These are phyloP conservation scores for Drosophila quinaria DNA, from an alignment of 2,888 invertebrate genomes.

Conservation along the genomic window DNA sequence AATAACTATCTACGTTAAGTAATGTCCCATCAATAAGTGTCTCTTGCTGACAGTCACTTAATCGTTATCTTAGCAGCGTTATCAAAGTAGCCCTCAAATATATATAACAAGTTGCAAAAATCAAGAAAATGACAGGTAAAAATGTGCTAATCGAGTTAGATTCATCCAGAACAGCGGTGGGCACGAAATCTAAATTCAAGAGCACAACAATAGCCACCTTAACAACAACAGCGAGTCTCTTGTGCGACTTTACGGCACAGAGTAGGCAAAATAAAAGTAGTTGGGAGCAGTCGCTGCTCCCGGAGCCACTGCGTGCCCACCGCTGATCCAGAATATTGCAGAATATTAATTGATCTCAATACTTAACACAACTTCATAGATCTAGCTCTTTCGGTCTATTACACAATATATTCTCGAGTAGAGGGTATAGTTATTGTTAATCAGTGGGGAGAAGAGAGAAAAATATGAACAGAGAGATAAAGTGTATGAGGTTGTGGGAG, in stretches of 20 bases:
- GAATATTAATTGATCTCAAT: background rate
- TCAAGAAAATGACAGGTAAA: background rate
- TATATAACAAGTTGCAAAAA: constrained; percentile 7
- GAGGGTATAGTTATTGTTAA: background rate
- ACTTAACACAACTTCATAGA: background rate
- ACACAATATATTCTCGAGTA: background rate
- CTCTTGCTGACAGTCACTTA: constrained; percentile 52
- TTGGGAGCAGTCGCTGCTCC: too few relatives aligned
- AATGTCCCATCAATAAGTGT: constrained; percentile 66
- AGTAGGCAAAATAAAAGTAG: too few relatives aligned
- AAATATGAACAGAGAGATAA: background rate
- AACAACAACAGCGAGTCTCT: too few relatives aligned
- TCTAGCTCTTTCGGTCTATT: background rate
- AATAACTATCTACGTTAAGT: constrained; percentile 33
- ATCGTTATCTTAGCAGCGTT: constrained; percentile 62
- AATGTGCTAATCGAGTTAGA: background rate
- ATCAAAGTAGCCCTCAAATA: constrained; percentile 35
- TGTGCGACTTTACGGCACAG: too few relatives aligned
- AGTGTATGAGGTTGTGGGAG: background rate
- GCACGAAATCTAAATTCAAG: too few relatives aligned
- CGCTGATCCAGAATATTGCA: too few relatives aligned
- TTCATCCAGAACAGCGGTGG: background rate
- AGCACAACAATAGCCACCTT: too few relatives aligned
- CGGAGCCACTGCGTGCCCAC: too few relatives aligned
- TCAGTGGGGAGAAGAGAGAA: background rate